Conservation (phyloP, 2,113 vertebrate genomes). For the Alligator mississippiensis region DNA sequence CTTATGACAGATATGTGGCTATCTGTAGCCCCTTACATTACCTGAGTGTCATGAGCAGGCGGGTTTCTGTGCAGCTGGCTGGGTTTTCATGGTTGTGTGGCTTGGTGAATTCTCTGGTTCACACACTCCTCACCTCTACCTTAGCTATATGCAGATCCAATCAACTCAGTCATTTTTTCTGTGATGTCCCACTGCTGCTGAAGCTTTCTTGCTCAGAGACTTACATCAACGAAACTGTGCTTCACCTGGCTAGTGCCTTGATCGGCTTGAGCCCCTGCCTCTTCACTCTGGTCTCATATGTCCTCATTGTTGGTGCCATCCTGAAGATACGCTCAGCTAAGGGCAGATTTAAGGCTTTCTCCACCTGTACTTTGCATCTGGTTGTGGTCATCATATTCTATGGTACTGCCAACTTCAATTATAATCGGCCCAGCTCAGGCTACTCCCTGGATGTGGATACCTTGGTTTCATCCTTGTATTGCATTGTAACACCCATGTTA, state of each 20-base stretch:
- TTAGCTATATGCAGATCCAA: conserved; percentile 35
- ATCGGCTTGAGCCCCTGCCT: conserved; percentile 23
- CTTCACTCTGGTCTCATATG: conserved; percentile 38
- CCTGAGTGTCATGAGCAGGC: conserved; percentile 5
- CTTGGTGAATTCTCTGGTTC: conserved; percentile 33
- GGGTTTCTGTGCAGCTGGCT: neutral
- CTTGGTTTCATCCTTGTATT: conserved; percentile 63
- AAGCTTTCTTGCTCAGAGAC: conserved; percentile 54
- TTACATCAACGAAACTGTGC: conserved; percentile 38
- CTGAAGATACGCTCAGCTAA: conserved; percentile 6
- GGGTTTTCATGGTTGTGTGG: conserved; percentile 19
- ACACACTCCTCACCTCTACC: neutral
- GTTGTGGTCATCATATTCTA: conserved; percentile 65
- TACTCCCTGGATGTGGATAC: conserved; percentile 51
- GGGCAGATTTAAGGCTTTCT: conserved; percentile 36
- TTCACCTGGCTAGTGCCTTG: neutral
- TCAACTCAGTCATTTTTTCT: conserved; percentile 47
- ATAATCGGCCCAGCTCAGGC: conserved; percentile 52
- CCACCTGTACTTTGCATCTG: conserved; percentile 52
- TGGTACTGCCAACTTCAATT: conserved; percentile 58
- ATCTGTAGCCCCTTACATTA: conserved; percentile 41
- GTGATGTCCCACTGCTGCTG: conserved; percentile 25
- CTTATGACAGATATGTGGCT: conserved; percentile 11
- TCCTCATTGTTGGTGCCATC: neutral
- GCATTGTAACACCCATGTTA: conserved; percentile 58